Percentiles rank a stretch among this genome's conserved stretches.
Conservation (phyloP, 2,888 invertebrate genomes). For the Euproctis similis region DNA sequence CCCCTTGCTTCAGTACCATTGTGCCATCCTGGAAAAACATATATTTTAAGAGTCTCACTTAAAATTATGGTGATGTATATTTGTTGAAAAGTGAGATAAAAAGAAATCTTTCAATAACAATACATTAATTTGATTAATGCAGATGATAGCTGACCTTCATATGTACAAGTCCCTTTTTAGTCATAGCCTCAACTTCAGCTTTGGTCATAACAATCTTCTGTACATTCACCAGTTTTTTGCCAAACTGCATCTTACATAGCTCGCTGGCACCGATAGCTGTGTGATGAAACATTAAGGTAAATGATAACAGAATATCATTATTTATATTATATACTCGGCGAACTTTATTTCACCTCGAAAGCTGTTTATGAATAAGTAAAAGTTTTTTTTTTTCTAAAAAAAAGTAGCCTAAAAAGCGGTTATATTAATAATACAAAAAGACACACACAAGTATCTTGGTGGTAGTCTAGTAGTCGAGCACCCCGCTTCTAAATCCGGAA, state of each 20-base stretch:
- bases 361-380: too few species aligned
- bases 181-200: constrained; percentile 80
- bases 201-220: constrained; percentile 81
- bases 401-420: too few species aligned
- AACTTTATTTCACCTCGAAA: too few species aligned
- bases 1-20: constrained; percentile 67
- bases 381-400: too few species aligned
- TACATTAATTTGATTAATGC: too few species aligned
- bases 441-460: too few species aligned
- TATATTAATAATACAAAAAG: too few species aligned
- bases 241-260: constrained; percentile 73
- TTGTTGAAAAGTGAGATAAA: neutral
- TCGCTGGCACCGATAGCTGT: constrained; percentile 40
- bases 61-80: neutral
- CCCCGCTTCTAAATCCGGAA: too few species aligned
- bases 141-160: constrained; percentile 72
- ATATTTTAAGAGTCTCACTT: too few species aligned
- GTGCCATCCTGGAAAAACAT: constrained; percentile 54
- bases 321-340: too few species aligned
- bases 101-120: neutral
- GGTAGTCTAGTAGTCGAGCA: neutral
- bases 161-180: constrained; percentile 79
- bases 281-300: too few species aligned
- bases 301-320: too few species aligned
- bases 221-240: constrained; percentile 78